phyloP scores from a whole-genome alignment of 1,140 invertebrate species.

The Bactericera cockerelli region DNA sequence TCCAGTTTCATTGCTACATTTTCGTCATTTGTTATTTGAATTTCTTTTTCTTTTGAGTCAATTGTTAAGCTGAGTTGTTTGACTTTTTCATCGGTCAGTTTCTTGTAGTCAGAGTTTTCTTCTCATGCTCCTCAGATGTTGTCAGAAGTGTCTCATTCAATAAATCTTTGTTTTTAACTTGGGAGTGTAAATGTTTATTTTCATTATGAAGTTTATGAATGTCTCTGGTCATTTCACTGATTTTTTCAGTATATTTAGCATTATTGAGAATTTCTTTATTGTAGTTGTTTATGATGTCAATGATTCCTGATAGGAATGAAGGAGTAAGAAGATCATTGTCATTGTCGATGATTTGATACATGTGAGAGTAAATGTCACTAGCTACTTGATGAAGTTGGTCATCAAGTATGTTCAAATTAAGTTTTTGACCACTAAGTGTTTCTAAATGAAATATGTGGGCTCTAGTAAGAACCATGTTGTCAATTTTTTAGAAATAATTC shows the following conservation, averaged over 20 bases:
- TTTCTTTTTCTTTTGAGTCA: not conserved
- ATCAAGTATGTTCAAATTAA: not conserved
- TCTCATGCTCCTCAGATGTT: not conserved
- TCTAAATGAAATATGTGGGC: not conserved
- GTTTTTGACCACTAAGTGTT: not conserved
- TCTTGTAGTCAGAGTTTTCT: not conserved
- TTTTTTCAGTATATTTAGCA: not conserved
- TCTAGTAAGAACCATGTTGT: not conserved
- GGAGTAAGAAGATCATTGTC: not conserved
- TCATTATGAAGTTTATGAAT: not conserved
- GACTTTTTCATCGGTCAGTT: not conserved
- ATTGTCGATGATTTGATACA: not conserved
- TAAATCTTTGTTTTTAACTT: not conserved
- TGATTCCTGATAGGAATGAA: not conserved
- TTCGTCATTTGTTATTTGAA: not conserved
- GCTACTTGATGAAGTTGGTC: not conserved
- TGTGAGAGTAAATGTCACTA: not conserved
- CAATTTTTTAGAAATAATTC: not conserved
- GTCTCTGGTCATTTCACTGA: not conserved
- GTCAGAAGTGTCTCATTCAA: not conserved
- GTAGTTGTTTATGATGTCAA: not conserved
- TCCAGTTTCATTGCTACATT: not conserved
- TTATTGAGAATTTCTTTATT: not conserved
- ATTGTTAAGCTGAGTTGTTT: not conserved
- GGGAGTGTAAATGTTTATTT: not conserved